Percentiles rank a stretch among this genome's conserved stretches.
Evolutionary conservation across 2,797 vertebrate genomes (phyloP).

Genomic region (Siniperca undulata): DNA sequence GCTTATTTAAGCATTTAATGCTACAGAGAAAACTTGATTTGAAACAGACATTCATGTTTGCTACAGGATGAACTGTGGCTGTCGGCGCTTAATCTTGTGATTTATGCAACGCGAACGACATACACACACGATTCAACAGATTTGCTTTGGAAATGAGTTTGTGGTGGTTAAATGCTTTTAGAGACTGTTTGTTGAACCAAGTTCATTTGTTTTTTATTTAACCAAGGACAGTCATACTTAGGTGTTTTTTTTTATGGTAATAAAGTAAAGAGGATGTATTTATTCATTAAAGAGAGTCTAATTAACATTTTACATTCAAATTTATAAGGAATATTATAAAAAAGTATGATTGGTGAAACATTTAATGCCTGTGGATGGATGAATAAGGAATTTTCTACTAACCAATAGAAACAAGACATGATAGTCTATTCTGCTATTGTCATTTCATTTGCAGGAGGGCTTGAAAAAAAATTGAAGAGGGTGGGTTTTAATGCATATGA

Average conservation of each 20-base stretch:
- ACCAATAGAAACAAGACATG: background rate
- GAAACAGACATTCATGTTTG: too few relatives aligned
- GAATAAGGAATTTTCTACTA: background rate
- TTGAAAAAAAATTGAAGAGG: background rate
- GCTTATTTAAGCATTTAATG: background rate
- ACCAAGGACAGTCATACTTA: background rate
- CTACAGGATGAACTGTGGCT: too few relatives aligned
- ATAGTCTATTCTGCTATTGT: background rate
- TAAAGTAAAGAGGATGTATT: too few relatives aligned
- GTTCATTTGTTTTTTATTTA: background rate
- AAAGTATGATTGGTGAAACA: background rate
- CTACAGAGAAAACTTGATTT: background rate
- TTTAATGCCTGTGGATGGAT: too few relatives aligned
- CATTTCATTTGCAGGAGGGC: background rate
- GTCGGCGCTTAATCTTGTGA: too few relatives aligned
- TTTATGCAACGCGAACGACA: too few relatives aligned
- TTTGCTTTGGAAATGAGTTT: too few relatives aligned
- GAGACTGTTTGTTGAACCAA: background rate
- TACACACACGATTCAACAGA: too few relatives aligned
- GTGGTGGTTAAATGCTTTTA: too few relatives aligned
- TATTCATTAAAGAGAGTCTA: background rate
- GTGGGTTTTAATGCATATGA: background rate
- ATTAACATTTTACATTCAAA: too few relatives aligned
- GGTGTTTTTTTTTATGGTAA: too few relatives aligned
- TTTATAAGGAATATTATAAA: background rate